Conservation (phyloP, 2,888 invertebrate genomes). For the Uloborus plumipes region DNA sequence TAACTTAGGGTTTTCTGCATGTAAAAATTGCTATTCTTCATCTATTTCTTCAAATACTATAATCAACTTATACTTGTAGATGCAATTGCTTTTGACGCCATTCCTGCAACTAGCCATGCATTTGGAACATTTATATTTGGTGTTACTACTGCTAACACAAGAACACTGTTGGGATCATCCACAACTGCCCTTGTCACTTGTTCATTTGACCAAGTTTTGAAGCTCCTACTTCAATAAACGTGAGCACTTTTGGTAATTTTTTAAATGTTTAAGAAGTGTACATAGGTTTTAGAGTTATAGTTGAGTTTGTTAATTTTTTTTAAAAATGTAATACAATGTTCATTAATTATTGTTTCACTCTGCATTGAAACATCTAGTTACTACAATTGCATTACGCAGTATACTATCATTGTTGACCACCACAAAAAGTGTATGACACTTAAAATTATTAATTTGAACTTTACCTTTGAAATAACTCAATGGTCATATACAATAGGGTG, state of each 20-base stretch:
- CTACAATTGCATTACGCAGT: too few relatives aligned
- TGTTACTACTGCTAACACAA: slow-evolving; percentile 69
- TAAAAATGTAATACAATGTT: too few relatives aligned
- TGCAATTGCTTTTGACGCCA: slow-evolving; percentile 79
- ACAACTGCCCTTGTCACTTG: slow-evolving; percentile 72
- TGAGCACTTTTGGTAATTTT: slow-evolving; percentile 65
- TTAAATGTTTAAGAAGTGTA: not conserved
- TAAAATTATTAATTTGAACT: too few relatives aligned
- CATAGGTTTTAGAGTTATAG: too few relatives aligned
- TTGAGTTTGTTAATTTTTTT: too few relatives aligned
- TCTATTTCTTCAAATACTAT: too few relatives aligned
- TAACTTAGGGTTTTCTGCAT: not conserved
- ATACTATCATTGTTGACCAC: too few relatives aligned
- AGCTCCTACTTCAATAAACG: slow-evolving; percentile 67
- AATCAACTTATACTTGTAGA: slow-evolving; percentile 68
- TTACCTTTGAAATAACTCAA: too few relatives aligned
- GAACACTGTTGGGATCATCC: slow-evolving; percentile 77
- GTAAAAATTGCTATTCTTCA: not conserved
- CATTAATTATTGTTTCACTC: too few relatives aligned
- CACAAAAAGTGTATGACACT: too few relatives aligned
- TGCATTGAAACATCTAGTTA: too few relatives aligned
- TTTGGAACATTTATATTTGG: slow-evolving; percentile 71
- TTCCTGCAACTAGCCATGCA: slow-evolving; percentile 73
- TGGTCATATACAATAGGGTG: too few relatives aligned
- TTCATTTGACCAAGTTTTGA: slow-evolving; percentile 71